phyloP scores from a whole-genome alignment of 1,140 invertebrate species.

The Dufourea novaeangliae region DNA sequence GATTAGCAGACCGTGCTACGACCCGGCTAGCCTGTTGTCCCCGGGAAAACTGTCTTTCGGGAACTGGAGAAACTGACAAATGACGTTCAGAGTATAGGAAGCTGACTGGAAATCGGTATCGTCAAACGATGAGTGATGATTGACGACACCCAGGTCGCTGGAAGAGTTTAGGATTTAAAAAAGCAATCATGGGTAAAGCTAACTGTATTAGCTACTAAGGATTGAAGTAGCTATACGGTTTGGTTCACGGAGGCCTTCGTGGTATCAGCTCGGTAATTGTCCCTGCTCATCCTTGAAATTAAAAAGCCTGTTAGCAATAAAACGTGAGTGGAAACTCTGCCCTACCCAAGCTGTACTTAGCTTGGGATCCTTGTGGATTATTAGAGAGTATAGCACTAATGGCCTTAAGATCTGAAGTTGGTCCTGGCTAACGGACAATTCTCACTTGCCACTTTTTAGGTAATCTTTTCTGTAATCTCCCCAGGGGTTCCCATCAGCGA shows the following conservation, averaged over 20 bases:
- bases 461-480: too few species aligned
- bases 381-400: too few species aligned
- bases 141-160: too few species aligned
- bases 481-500: too few species aligned
- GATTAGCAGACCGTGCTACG: slow-evolving; percentile 6
- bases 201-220: too few species aligned
- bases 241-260: background rate
- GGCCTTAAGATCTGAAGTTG: too few species aligned
- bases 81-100: background rate
- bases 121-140: background rate
- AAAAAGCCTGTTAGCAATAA: too few species aligned
- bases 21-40: background rate
- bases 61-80: background rate
- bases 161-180: too few species aligned
- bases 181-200: too few species aligned
- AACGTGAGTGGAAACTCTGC: background rate
- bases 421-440: background rate
- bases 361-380: background rate
- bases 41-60: background rate
- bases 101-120: background rate
- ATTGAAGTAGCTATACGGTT: background rate
- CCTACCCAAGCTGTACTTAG: background rate
- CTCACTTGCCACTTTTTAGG: too few species aligned
- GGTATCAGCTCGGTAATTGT: background rate
- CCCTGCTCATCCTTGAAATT: background rate